Percentiles rank a stretch among this genome's conserved stretches.
Evolutionary conservation across 2,888 invertebrate genomes (phyloP).

Genomic region (Minunthozetes semirufus): DNA sequence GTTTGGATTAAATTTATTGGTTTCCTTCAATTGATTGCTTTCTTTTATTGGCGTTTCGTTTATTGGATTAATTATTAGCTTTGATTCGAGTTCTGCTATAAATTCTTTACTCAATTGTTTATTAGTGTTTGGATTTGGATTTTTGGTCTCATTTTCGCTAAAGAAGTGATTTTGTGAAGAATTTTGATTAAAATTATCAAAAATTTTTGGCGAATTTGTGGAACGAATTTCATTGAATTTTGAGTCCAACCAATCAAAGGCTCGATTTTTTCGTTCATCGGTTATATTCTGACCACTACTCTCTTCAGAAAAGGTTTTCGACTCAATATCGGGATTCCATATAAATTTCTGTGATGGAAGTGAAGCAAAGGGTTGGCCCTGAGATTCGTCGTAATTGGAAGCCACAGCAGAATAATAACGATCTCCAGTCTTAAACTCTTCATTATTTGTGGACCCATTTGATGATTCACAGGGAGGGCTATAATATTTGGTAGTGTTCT

Average conservation of each 20-base stretch:
- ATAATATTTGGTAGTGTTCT: conserved; percentile 26
- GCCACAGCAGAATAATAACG: conserved; percentile 33
- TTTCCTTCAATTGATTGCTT: neutral
- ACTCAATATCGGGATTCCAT: neutral
- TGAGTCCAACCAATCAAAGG: conserved; percentile 29
- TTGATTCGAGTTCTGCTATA: conserved; percentile 35
- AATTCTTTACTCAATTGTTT: conserved; percentile 34
- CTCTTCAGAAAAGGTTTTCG: neutral
- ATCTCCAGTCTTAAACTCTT: neutral
- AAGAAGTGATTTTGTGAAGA: neutral
- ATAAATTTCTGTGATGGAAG: neutral
- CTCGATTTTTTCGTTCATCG: neutral
- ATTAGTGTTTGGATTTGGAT: neutral
- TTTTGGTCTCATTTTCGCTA: neutral
- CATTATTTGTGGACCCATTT: neutral
- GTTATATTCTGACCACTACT: neutral
- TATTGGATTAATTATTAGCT: conserved; percentile 14
- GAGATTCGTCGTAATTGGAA: conserved; percentile 32
- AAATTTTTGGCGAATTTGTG: neutral
- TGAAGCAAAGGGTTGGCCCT: neutral
- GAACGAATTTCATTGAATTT: conserved; percentile 20
- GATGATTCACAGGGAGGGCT: conserved; percentile 22
- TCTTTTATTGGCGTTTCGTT: neutral
- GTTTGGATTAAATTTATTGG: neutral
- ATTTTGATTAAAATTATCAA: neutral